Base-by-base conservation (phyloP, 1,140 invertebrate species). In the Bombus superbus region DNA sequence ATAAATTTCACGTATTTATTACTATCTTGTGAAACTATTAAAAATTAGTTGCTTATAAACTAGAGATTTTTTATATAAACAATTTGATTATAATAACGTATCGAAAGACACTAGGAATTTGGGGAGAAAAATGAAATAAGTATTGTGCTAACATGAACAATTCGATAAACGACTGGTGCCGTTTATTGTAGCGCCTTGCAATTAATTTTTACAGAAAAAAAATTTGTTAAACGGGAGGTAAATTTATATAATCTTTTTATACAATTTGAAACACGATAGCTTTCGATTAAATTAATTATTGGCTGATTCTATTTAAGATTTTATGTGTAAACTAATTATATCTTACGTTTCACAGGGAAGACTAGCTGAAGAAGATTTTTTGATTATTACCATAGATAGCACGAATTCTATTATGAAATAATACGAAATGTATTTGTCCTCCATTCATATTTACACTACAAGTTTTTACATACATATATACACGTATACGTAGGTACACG, bases 381-480 rank as follows among this genome's bases (percentile, higher is more conserved):
- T 47, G 2, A 40, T 42, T 59, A 57, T 32, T 59, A 59, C 15
- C 40, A 25, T 66, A 83, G 32, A 32, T 75, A 83, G 25, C 22
- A 76, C 9, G 53, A 81, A 81, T 81, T 81, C 71, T 73, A 83
- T 47, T 28, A 57, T 44, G 15, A 81, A 42, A 42, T 47, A 64
- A 5, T 40, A 32, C 53, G n/a, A 64, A 73, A 40, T 76, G 32
- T 47, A 83, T 76, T 76, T 83, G 81, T 83, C 81, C 81, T 79
- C 75, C 82, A 84, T 84, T 79, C 11, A 25, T 77, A 71, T 71
- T 84, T 84, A 59, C 47, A 84, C 40, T 59, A 35, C n/a, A 78
- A 71, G 44, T 35, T 59, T 64, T 72, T 83, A 74, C 32, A 40
- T 82, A 75, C 8, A 59, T 66, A 59, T 32, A 81, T 42, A 82